Base-by-base conservation (phyloP, 2,113 vertebrate species). In the Channa maculata region DNA sequence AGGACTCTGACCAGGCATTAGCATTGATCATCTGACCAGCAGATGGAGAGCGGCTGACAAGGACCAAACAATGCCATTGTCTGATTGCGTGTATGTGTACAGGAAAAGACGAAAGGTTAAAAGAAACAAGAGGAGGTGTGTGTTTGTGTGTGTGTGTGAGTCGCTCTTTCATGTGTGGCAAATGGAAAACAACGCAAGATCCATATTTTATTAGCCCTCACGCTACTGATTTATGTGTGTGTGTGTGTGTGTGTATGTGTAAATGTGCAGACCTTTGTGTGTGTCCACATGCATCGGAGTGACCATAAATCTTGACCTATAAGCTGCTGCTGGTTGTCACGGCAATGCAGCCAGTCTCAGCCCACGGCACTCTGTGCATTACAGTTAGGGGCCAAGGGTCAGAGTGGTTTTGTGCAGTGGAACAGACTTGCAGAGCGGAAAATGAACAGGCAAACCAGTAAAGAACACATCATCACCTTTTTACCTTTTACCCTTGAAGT, bases 1-100 rank as follows among this genome's bases (percentile, higher is more conserved):
- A 90, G 72, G 75, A 83, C 73, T 86, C 91, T 89, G 85, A 72
- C 77, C 89, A 77, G 78, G 88, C 75, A 84, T 91, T 88, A 85
- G 83, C 81, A 93, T 91, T 91, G 91, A 92, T 91, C 86, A 91
- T 79, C 88, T 91, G 91, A 89, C 90, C 82, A 72, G 83, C 79
- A 84, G 90, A 89, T 87, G 83, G 86, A 90, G 87, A 87, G 81
- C 87, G 89, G 89, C 75, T 57, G 90, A 91, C 88, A 88, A 79
- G 75, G 75, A 82, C 65, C 76, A 79, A 84, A 86, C 57, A 86
- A 86, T 85, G 73, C 67, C 53, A 24, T 1, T 5, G 60, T 74
- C 71, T 84, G 51, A 75, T 2, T 68, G 65, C 72, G 71, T 53
- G 43, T 59, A 64, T 71, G 60, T 52, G 38, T 76, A 51, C 4